Base-by-base conservation (phyloP, 2,113 vertebrate genomes). In the Tupaia chinensis region DNA sequence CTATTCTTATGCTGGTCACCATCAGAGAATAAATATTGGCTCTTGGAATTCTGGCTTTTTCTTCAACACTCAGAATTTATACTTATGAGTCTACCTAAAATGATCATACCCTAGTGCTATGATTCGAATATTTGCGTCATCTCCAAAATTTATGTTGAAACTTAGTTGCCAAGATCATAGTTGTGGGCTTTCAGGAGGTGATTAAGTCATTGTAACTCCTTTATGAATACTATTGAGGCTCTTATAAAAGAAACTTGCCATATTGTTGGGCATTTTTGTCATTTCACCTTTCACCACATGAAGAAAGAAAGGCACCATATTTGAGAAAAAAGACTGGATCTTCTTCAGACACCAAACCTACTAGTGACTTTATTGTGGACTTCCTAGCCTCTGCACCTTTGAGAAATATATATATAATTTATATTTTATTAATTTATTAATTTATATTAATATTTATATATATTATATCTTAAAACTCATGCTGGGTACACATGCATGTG, bases 251-350 rank as follows among this genome's bases (percentile, higher is more conserved):
- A 60, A 22, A 3, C 14, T 29, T 78, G 63, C 15, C 20, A 60
- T 1, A 34, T 7, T 16, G 32, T 15, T 8, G 19, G 20, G 11
- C 6, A 4, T 11, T 61, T 56, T n/a, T 20, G 1, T 7, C 16
- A 32, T 54, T 29, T 17, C 3, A 15, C 16, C 7, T 82, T 25
- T 12, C 15, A 13, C 27, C 20, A 9, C 7, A 2, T 58, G 13
- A 89, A 13, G 23, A 27, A 13, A 10, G 2, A 60, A n/a, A 74
- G 12, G 5, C 27, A 3, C 27, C 8, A 29, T n/a, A 1, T 10
- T 14, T 7, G 9, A 76, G 68, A 8, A 6, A 6, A 76, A 44
- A 66, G 12, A 54, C 14, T 1, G 22, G 54, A 1, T 1, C 12
- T 7, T 72, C 44, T 16, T 9, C 17, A 79, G 22, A 44, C 19